Evolutionary conservation across 2,797 vertebrate genomes (phyloP), one percentile per base, ranked within the genome.

Genomic region (Ficedula albicollis): DNA sequence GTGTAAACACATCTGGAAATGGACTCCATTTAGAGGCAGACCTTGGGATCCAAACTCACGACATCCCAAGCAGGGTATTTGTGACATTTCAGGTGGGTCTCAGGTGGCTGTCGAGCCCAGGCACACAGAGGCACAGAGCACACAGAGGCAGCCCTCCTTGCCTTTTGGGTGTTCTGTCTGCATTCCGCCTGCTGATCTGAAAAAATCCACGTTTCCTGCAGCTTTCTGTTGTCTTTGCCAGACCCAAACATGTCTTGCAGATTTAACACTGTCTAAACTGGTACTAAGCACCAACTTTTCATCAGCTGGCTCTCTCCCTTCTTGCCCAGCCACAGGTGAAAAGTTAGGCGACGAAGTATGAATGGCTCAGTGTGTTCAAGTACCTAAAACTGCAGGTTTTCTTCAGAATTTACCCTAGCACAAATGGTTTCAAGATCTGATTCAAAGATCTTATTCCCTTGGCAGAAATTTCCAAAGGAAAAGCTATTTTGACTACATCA

Each of bases 401-500:
- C 75, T 87, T 74, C 72, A 75, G 59, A 91, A 67, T 81, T 86
- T 84, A 78, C 66, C 38, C 49, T 59, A 55, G 39, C 55, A 92
- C 19, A 66, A 94, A 48, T 1, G 49, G 26, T 69, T 92, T 88
- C 54, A 88, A 75, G 52, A 75, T 55, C 38, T 52, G 73, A 84
- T 55, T 89, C 62, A 84, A 82, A 87, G 75, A 55, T 30, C 30
- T 76, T 69, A 91, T 36, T 94, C 49, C 16, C 55, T 51, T 86
- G 79, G 78, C 81, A 96, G 39, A 92, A 89, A 75, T 75, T 87
- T 92, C 38, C 1, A 1, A 85, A 82, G 54, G 82, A 87, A 91
- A 75, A 93, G 43, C n/a, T 63, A 63, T 83, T 87, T 89, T 60
- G 68, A 87, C 73, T 91, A 89, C 79, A 83, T 93, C 78, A 92